Base-by-base conservation (phyloP, 2,888 invertebrate genomes). In the Tolmerus cingulatus region DNA sequence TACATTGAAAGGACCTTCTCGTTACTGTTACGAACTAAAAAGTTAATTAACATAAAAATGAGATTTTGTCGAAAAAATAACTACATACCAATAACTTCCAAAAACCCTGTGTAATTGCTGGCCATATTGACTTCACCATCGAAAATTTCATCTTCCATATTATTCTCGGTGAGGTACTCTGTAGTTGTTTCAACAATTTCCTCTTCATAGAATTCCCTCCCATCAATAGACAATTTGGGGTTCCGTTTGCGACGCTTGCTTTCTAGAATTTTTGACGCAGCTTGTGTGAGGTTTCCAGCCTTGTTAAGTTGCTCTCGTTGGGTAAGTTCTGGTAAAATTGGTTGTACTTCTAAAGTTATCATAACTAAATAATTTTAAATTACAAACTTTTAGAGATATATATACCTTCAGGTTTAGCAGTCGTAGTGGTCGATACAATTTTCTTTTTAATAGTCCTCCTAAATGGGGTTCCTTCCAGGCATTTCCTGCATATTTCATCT, bases 61-160 rank as follows among this genome's bases (percentile, higher is more conserved):
- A 7, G 78, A 19, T 76, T 14, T 77, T 84, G 66, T n/a, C 88
- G 16, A 27, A 14, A 19, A 23, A 8, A n/a, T 77, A 12, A 40
- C 12, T 40, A 93, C 94, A 93, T 92, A 96, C 97, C 95, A 90
- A 97, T 95, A 14, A 97, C 94, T 93, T 97, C 97, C 51, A 98
- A 94, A 91, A 97, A 97, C 27, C 97, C 96, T 0, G 97, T 97
- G 90, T 98, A 98, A 91, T 97, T 97, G 14, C 96, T 95, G 85
- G 94, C 94, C 16, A 95, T 93, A 90, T 97, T 96, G 79, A 98
- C 93, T 86, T 93, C 94, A 0, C 97, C 97, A 91, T 97, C 97
- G 88, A 93, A 94, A 2, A 95, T 94, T 34, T 93, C 92, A n/a
- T 30, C 19, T n/a, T 16, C 27, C 57, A 92, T 91, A 89, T 92